Evolutionary conservation across 2,888 invertebrate species (phyloP), one percentile per base, ranked within the genome.

Genomic region (Operophtera brumata): DNA sequence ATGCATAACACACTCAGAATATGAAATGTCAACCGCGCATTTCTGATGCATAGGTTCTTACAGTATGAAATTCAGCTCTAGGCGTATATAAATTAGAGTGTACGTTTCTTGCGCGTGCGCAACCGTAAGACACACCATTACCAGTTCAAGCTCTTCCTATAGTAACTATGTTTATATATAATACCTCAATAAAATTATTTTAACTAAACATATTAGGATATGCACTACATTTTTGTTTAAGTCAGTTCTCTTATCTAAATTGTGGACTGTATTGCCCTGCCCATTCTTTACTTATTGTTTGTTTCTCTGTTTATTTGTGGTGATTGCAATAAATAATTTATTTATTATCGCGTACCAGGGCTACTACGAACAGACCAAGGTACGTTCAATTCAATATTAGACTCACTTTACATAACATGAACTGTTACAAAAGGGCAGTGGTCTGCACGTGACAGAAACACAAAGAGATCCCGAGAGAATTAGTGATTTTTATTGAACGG

Each of bases 271-370:
- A 42, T 30, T 47, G 47, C 45, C 54, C 40, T 47, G 47, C 46
- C 54, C 54, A 49, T 48, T 48, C 12, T 41, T 42, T 47, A 32
- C 13, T 39, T 57, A 6, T 30, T 47, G 7, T 51, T 41, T 28
- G 20, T 20, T 20, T 20, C 20, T 20, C 20, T 42, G 30, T 44
- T 39, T 45, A 47, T 51, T 43, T 34, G 12, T 54, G 32, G 28
- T 6, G 47, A 53, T 39, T 54, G 43, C 39, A 39, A 39, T 47
- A 52, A 52, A 57, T 45, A 1, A 44, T 51, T 44, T 48, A 58
- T 53, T 56, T 50, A 45, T 52, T 56, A 56, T 48, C 48, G 57
- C 57, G 57, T 52, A 48, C 57, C 52, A 57, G 52, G 52, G 35
- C 46, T 53, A 47, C 48, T 59, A 48, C 47, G 54, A 47, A 47